These are phyloP conservation scores for Conistra vaccinii DNA, from an alignment of 2,888 invertebrate species.

Conservation along the genomic window DNA sequence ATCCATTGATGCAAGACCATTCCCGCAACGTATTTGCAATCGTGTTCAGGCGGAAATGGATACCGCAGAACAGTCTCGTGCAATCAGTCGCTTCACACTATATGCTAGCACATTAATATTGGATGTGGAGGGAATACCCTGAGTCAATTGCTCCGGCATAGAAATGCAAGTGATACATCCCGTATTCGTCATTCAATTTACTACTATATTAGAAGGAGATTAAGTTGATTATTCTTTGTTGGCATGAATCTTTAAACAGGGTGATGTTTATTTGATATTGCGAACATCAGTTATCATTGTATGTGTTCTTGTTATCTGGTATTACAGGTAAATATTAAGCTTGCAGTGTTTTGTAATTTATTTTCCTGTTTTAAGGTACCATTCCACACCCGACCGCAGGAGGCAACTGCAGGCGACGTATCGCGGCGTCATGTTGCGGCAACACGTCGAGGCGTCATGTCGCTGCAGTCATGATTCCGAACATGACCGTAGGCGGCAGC, in stretches of 20 bases:
- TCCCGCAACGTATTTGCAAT: conserved; percentile 25
- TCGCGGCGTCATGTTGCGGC: too few species aligned
- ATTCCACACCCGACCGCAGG: too few species aligned
- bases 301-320: conserved; percentile 53
- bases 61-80: conserved; percentile 30
- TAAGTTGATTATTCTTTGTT: conserved; percentile 55
- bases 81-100: conserved; percentile 53
- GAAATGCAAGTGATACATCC: conserved; percentile 79
- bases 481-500: too few species aligned
- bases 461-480: too few species aligned
- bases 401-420: too few species aligned
- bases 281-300: conserved; percentile 47
- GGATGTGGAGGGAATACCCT: conserved; percentile 81
- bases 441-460: too few species aligned
- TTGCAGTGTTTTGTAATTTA: conserved; percentile 28
- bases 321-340: conserved; percentile 34
- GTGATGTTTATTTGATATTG: conserved; percentile 54
- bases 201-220: conserved; percentile 47
- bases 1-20: conserved; percentile 66
- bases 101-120: conserved; percentile 74
- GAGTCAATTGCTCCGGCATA: conserved; percentile 80
- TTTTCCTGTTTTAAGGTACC: conserved; percentile 58
- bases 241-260: conserved; percentile 46
- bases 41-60: conserved; percentile 51
- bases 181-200: conserved; percentile 46